Evolutionary conservation across 2,888 invertebrate genomes (phyloP).

Genomic region (Cephus rjabovi): DNA sequence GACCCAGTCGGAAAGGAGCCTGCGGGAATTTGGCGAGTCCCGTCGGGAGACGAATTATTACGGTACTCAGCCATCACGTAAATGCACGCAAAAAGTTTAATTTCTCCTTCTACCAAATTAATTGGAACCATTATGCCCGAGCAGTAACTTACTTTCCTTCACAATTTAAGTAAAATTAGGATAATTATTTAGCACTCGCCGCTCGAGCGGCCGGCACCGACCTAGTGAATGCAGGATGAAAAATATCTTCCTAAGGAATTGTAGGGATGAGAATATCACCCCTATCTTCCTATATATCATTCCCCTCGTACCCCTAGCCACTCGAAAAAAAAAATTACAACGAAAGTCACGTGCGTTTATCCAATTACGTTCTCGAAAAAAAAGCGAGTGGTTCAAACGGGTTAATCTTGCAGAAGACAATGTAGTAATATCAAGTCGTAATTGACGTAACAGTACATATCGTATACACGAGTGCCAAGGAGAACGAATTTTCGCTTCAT

Average conservation of each 20-base stretch:
- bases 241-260: neutral
- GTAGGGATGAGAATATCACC: neutral
- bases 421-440: neutral
- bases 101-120: slow-evolving; percentile 47
- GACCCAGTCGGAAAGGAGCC: neutral
- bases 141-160: slow-evolving; percentile 28
- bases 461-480: neutral
- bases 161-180: slow-evolving; percentile 26
- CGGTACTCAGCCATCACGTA: slow-evolving; percentile 23
- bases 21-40: slow-evolving; percentile 12
- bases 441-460: neutral
- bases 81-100: slow-evolving; percentile 38
- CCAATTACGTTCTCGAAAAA: neutral
- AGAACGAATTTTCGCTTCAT: neutral
- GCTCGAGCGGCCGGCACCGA: neutral
- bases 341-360: neutral
- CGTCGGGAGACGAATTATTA: slow-evolving; percentile 30
- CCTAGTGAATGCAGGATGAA: neutral
- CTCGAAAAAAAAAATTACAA: neutral
- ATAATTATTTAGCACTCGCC: slow-evolving; percentile 24
- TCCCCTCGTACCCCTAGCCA: neutral
- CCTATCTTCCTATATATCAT: too few species aligned
- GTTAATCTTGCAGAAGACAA: neutral
- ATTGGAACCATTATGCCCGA: slow-evolving; percentile 30
- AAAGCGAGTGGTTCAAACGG: neutral